These are phyloP conservation scores for Athripsodes cinereus DNA, from an alignment of 2,888 invertebrate genomes.

Conservation along the genomic window DNA sequence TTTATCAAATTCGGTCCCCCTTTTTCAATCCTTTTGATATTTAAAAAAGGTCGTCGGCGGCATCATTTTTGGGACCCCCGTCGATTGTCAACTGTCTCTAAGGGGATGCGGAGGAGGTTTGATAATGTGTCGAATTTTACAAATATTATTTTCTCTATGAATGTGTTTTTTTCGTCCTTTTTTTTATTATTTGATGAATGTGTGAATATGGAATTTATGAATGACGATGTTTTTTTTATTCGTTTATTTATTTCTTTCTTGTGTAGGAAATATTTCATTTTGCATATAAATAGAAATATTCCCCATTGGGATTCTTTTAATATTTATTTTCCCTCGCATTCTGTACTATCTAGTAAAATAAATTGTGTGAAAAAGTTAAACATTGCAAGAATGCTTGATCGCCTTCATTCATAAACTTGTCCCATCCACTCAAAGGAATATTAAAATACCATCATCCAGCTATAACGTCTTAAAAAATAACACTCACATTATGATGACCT, in stretches of 20 bases:
- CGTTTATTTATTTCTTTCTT: too few relatives aligned
- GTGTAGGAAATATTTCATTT: neutral
- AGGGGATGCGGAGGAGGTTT: conserved; percentile 11
- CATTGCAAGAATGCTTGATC: too few relatives aligned
- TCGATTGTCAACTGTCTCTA: conserved; percentile 22
- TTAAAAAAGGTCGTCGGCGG: conserved; percentile 14
- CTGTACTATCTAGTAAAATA: too few relatives aligned
- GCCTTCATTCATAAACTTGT: too few relatives aligned
- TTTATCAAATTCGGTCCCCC: neutral
- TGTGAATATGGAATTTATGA: conserved; percentile 13
- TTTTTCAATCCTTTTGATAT: conserved; percentile 2
- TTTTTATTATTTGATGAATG: conserved; percentile 10
- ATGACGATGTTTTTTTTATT: neutral
- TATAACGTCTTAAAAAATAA: too few relatives aligned
- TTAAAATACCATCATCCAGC: too few relatives aligned
- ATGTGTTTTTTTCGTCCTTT: conserved; percentile 3
- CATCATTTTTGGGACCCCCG: conserved; percentile 15
- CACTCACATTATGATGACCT: too few relatives aligned
- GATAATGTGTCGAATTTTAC: conserved; percentile 7
- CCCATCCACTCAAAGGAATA: too few relatives aligned
- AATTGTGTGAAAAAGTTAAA: too few relatives aligned
- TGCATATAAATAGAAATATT: neutral
- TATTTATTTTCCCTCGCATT: too few relatives aligned
- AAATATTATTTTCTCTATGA: conserved; percentile 9
- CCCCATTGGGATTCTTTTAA: neutral